phyloP scores from a whole-genome alignment of 2,113 vertebrate genomes.

The Dasyurus viverrinus region DNA sequence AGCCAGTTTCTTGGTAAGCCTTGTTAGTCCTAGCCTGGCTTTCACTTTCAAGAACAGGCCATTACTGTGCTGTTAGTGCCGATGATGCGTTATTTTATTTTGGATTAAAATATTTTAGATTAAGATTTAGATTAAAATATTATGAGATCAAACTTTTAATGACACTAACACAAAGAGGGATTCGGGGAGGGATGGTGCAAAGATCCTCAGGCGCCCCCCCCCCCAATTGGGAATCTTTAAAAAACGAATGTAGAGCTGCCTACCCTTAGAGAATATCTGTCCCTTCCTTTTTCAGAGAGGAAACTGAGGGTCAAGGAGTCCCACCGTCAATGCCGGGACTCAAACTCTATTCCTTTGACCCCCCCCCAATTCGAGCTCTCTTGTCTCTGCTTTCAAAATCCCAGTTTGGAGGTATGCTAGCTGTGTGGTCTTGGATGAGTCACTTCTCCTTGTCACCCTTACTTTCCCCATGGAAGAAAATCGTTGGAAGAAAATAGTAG shows the following conservation, averaged over 20 bases:
- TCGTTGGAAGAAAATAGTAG: background rate
- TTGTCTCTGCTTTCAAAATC: background rate
- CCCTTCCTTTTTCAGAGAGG: background rate
- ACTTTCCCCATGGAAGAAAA: background rate
- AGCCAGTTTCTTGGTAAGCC: conserved; percentile 43
- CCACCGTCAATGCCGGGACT: background rate
- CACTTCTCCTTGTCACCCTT: background rate
- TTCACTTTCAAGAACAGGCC: background rate
- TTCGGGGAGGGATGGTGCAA: background rate
- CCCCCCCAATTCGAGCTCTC: background rate
- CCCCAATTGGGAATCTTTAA: background rate
- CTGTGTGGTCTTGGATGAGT: background rate
- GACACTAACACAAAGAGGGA: background rate
- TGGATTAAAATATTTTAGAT: no score
- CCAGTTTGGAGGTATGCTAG: background rate
- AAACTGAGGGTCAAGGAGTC: background rate
- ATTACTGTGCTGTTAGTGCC: background rate
- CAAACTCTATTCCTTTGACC: background rate
- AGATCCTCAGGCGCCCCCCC: background rate
- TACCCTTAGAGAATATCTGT: background rate
- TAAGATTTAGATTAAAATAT: background rate
- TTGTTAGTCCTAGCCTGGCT: background rate
- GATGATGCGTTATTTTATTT: background rate
- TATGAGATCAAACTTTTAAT: background rate
- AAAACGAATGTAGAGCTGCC: background rate